These are phyloP conservation scores for Epizoanthus illoricatus DNA, from an alignment of 92 coral and sea anemone genomes.

Conservation along the genomic window DNA sequence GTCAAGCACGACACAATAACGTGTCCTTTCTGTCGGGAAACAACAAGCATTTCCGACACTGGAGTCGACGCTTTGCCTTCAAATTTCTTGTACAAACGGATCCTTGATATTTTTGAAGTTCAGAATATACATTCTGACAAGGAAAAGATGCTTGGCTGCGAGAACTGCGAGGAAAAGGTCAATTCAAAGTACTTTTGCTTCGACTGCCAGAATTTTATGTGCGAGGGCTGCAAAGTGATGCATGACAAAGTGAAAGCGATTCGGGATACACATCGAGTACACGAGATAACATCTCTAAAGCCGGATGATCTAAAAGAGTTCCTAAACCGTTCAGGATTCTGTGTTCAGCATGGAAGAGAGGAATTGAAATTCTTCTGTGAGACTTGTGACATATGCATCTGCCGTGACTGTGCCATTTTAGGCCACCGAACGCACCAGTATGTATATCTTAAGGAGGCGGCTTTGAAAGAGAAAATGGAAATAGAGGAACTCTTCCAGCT, in stretches of 20 bases:
- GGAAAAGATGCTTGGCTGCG: constrained; percentile 25
- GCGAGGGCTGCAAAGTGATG: constrained; percentile 24
- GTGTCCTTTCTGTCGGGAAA: constrained; percentile 29
- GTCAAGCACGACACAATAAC: neutral
- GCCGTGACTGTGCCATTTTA: constrained; percentile 41
- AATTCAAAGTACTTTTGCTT: constrained; percentile 18
- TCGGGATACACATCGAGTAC: constrained; percentile 23
- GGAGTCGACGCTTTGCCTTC: constrained; percentile 34
- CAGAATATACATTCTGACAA: neutral
- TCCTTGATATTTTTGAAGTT: constrained; percentile 31
- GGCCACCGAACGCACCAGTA: constrained; percentile 16
- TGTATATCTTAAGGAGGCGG: constrained; percentile 23
- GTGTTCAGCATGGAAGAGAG: constrained; percentile 16
- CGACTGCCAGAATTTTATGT: constrained; percentile 41
- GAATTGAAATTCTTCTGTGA: constrained; percentile 36
- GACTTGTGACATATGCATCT: constrained; percentile 25
- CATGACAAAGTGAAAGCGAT: constrained; percentile 29
- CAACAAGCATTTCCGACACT: constrained; percentile 18
- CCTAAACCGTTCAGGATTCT: constrained; percentile 29
- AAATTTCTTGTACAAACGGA: constrained; percentile 24
- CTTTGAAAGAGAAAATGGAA: constrained; percentile 28
- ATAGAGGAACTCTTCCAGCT: constrained; percentile 21
- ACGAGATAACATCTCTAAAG: constrained; percentile 13
- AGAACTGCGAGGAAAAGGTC: constrained; percentile 29
- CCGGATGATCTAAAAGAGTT: constrained; percentile 20